A percentile compares a stretch with the other conserved stretches of the same genome.
These are phyloP conservation scores for Gopherus flavomarginatus DNA, from an alignment of 2,113 vertebrate species.

Conservation along the genomic window DNA sequence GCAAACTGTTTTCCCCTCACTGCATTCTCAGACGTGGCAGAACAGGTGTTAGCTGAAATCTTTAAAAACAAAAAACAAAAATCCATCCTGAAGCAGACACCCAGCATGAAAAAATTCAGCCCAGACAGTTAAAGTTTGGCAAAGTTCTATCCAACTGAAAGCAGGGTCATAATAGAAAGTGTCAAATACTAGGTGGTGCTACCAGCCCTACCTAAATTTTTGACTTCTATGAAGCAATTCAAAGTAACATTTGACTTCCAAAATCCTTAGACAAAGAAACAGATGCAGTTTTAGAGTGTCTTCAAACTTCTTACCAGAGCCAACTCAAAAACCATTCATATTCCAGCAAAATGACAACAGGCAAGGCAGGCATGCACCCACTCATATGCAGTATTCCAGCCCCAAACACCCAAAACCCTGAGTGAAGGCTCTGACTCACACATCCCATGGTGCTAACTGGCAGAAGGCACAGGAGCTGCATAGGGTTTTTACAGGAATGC, in stretches of 20 bases:
- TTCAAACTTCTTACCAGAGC: background rate
- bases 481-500: too few species aligned
- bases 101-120: background rate
- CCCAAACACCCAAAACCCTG: background rate
- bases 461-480: too few species aligned
- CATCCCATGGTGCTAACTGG: background rate
- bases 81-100: background rate
- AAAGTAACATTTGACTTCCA: background rate
- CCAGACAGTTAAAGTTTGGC: background rate
- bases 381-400: accelerated
- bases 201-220: background rate
- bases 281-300: too few species aligned
- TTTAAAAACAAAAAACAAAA: too few species aligned
- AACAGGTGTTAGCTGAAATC: background rate
- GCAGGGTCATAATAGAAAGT: background rate
- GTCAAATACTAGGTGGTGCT: background rate
- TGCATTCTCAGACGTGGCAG: background rate
- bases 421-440: background rate
- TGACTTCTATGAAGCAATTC: background rate
- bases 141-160: background rate
- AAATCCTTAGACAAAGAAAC: too few species aligned
- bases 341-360: accelerated
- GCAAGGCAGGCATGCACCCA: accelerated
- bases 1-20: background rate
- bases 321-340: background rate